Conservation (phyloP, 2,113 vertebrate genomes). For the Sisor rabdophorus region DNA sequence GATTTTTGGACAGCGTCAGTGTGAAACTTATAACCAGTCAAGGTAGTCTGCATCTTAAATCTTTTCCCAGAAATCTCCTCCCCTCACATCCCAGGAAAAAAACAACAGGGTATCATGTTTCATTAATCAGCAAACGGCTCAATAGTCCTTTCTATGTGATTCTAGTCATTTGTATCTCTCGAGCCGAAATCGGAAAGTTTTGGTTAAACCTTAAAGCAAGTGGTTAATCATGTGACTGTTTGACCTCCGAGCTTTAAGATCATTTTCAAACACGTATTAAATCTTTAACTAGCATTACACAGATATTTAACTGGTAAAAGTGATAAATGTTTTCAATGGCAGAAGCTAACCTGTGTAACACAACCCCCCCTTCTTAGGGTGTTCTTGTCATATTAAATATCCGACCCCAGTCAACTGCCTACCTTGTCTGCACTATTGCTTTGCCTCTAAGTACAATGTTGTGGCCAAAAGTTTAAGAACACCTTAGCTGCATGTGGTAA, state of each 20-base stretch:
- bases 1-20: not conserved
- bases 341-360: no score
- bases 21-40: conserved; percentile 10
- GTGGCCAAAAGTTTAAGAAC: no score
- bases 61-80: conserved; percentile 26
- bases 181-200: no score
- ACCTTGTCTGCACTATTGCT: no score
- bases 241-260: not conserved
- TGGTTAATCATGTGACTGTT: not conserved
- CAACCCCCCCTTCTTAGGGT: no score
- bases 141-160: not conserved
- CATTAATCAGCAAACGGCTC: conserved; percentile 21
- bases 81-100: conserved; percentile 2
- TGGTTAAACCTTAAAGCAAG: not conserved
- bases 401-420: no score
- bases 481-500: no score
- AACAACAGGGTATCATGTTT: conserved; percentile 26
- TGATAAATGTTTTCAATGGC: no score
- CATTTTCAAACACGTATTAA: not conserved
- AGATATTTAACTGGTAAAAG: not conserved
- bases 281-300: not conserved
- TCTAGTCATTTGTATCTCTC: not conserved
- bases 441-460: no score
- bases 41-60: not conserved
- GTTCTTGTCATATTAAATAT: no score